Base-by-base conservation (phyloP, 2,888 invertebrate genomes). In the Desoria tigrina region DNA sequence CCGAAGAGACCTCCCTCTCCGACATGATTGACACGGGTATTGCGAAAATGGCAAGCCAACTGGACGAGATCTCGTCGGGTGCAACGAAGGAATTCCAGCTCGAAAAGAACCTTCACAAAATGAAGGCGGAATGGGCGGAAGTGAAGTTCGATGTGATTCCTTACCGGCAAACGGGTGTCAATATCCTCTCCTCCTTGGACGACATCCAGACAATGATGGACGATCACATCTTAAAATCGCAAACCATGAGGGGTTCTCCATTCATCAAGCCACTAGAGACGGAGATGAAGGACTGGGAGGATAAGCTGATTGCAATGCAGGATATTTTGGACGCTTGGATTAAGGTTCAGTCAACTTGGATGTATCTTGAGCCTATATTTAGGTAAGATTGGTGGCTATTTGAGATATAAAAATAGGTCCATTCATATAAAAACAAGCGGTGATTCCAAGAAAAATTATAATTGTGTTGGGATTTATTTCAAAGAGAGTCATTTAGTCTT, bases 211-310 rank as follows among this genome's bases (percentile, higher is more conserved):
- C 94, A 39, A 81, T 94, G 57, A 81, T 97, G 61, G 97, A 97
- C 80, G 97, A 97, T 80, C 96, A 97, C 79, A 90, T 97, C 74
- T 90, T 96, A 9, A 97, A 96, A 81, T 93, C 95, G 1, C 95
- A 96, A 80, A 95, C 96, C 0, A 96, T 97, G 94, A 91, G 95
- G 81, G 94, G 94, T 78, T 96, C 96, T 0, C 93, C 95, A 0
- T 96, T 94, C 77, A 94, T 96, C 71, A 94, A 94, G 79, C 96
- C 96, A 0, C 95, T 97, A 79, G 92, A 95, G 80, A 86, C 86
- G 58, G 86, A 89, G 78, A 82, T 83, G 76, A 80, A 78, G 81
- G 81, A 76, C 53, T 97, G 96, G 97, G 96, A 96, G 81, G 84
- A 85, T 0, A 95, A 91, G 78, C 81, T 97, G 56, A 83, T 90